Conservation (phyloP, 2,888 invertebrate species). For the Tetragonula carbonaria region DNA sequence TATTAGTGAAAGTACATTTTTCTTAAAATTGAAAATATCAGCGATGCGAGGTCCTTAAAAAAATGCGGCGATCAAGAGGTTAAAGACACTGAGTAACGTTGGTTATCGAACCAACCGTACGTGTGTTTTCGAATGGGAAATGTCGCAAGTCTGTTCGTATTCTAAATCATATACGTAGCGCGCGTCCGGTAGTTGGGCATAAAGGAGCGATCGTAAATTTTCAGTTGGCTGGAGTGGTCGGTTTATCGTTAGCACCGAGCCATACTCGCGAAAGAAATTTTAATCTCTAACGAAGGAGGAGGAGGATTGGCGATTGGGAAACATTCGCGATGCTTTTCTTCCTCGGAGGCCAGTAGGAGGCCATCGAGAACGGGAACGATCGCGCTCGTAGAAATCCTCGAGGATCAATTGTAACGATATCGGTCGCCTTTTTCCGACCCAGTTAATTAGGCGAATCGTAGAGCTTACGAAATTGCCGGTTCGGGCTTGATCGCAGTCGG, state of each 20-base stretch:
- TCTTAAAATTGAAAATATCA: no score
- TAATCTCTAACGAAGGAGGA: conserved; percentile 37
- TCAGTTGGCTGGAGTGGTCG: conserved; percentile 17
- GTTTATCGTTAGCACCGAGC: conserved; percentile 40
- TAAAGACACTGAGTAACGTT: background rate
- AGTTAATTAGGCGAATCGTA: conserved; percentile 3
- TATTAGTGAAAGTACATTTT: no score
- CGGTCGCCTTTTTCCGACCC: background rate
- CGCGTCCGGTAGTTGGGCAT: conserved; percentile 20
- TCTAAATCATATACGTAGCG: conserved; percentile 41
- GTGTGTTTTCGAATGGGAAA: background rate
- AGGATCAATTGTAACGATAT: background rate
- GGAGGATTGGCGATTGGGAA: background rate
- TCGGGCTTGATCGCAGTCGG: background rate
- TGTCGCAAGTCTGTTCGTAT: background rate
- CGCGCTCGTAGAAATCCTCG: background rate
- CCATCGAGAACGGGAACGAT: background rate
- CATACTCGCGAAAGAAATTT: conserved; percentile 27
- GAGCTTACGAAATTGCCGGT: background rate
- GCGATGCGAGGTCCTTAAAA: no score
- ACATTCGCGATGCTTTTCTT: no score
- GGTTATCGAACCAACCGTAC: background rate
- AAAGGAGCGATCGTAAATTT: conserved; percentile 49
- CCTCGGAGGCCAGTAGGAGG: background rate
- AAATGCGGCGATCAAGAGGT: no score